Base-by-base conservation (phyloP, 92 coral and sea anemone genomes). In the Virgularia gustaviana region DNA sequence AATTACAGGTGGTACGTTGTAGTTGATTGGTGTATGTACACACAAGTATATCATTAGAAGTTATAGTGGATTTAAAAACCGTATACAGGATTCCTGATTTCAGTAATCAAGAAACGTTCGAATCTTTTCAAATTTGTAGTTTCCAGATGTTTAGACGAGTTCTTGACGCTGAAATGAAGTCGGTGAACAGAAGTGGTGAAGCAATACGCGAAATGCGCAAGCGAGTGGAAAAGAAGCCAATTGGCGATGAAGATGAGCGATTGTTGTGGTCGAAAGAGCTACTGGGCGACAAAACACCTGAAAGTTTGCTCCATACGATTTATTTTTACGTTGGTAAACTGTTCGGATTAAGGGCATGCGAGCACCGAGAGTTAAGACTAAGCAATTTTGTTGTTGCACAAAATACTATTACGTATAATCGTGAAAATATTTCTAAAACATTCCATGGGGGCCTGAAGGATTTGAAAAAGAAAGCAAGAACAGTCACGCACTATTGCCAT, bases 151-250 rank as follows among this genome's bases (percentile, higher is more conserved):
- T 54, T 36, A 30, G 73, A 33, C 2, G 24, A 42, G 12, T 65
- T 24, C 55, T 65, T 36, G 55, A 65, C 32, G 49, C 52, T 65
- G 73, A 65, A 65, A 65, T 65, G 73, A 65, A 65, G 29, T 28
- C 30, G 19, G 25, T 55, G 24, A 53, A 65, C 49, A 24, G 73
- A 22, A 55, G 19, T 33, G 61, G 73, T 10, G 73, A 42, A 36
- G 32, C 20, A 23, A 11, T 65, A 30, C 18, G 29, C 6, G 43
- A 16, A 35, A 42, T 36, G n/a, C 47, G 55, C 19, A 35, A 24
- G 20, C 18, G 49, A 35, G 28, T 16, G 49, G 73, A 65, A 55
- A 65, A 38, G 28, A 41, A 65, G 32, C 52, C 63, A 7, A 15
- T 65, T 41, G 42, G 54, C 15, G 47, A 27, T 19, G 71, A 63